Evolutionary conservation across 2,888 invertebrate species (phyloP), one percentile per base, ranked within the genome.

Genomic region (Palloptera scutellata): DNA sequence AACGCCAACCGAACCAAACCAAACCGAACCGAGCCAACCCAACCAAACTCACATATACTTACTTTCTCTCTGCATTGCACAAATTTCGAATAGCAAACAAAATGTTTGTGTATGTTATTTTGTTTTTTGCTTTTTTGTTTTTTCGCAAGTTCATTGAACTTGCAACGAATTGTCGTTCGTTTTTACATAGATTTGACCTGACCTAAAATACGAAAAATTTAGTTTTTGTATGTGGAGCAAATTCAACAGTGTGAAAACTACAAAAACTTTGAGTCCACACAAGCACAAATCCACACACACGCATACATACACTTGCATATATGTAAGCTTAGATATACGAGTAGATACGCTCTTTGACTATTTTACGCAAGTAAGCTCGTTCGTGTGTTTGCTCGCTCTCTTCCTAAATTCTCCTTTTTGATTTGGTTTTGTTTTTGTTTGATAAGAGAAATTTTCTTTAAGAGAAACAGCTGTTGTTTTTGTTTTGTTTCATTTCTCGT

Each of bases 121-220:
- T n/a, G n/a, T n/a, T n/a, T n/a, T n/a, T n/a, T n/a, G n/a, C n/a
- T 30, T 30, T 30, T 30, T 30, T 30, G 30, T 30, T 30, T 30
- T 30, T 30, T 81, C 74, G 75, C 77, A 81, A 81, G 82, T 82
- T 83, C 82, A 76, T 66, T 82, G 81, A 82, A 83, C 82, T 80
- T 77, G 75, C 78, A 75, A 74, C 78, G 75, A 75, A 75, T 75
- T 67, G 64, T 61, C 71, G 61, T 70, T 70, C 67, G 61, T 70
- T 69, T 69, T 70, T 78, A 78, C 79, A 81, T 80, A 77, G 79
- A 81, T 80, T 81, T 81, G 81, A 83, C 81, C 82, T 82, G 83
- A 83, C 82, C 82, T 81, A 82, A 83, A 83, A 82, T 81, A 79
- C 79, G 79, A 77, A 80, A 30, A 79, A 75, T 74, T 74, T 69